Base-by-base conservation (phyloP, 1,140 invertebrate species). In the Cydia strobilella region DNA sequence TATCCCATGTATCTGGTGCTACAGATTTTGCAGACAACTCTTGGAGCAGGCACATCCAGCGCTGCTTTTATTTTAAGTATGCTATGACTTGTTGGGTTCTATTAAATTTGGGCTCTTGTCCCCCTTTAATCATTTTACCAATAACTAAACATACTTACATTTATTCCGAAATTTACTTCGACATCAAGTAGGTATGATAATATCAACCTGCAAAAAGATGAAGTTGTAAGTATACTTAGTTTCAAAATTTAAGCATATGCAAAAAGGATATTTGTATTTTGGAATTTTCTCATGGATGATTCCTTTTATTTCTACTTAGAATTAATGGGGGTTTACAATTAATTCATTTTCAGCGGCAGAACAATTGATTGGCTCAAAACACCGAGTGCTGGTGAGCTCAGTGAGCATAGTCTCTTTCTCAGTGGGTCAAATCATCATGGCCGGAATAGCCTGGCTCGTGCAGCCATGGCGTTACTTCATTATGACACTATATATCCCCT, bases 1-100 rank as follows among this genome's bases (percentile, higher is more conserved):
- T 96, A 95, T 79, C 84, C 88, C 62, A 93, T 92, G 84, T 96
- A 96, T 77, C 2, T 84, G 13, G 75, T 92, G 12, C 94, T 96
- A 51, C 95, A 95, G 86, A 94, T 95, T 74, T 81, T 95, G 62
- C 95, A 95, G 79, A 84, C 91, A 27, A 93, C 94, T 18, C 92
- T 84, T 35, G 80, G 80, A 18, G 81, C 79, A 48, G 82, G 82
- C 27, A 78, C 81, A 35, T 84, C 75, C 74, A 82, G 77, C 48
- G 75, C 80, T 6, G 80, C 75, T 23, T 83, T 77, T 74, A 82
- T 83, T 73, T 77, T 81, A 15, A 80, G 82, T 83, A 77, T 75
- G 65, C 35, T 39, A 4, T 39, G 35, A 39, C 35, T 39, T 39
- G 35, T 39, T 39, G 35, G 42, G 10, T 45, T 12, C 9, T 45